Evolutionary conservation across 2,113 vertebrate species (phyloP).

Genomic region (Chauna torquata): DNA sequence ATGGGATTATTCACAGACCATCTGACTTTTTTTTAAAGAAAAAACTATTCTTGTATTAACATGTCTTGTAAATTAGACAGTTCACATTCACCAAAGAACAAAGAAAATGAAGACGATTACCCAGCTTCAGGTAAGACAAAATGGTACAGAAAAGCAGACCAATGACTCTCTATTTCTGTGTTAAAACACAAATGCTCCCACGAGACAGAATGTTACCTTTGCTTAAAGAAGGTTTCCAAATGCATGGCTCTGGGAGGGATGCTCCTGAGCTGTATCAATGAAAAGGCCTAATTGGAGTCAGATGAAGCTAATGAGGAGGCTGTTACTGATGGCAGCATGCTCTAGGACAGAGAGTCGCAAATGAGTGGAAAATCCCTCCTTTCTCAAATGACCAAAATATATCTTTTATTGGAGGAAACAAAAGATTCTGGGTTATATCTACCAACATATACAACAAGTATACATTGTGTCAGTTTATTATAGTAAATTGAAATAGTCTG

Average conservation of each 20-base stretch:
- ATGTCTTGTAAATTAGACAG: not conserved
- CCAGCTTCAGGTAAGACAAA: constrained; percentile 9
- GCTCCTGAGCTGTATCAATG: not conserved
- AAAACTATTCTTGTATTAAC: not conserved
- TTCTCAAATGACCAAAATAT: not conserved
- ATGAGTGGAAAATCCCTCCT: not conserved
- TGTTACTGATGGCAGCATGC: not conserved
- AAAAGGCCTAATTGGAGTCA: not conserved
- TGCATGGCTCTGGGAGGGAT: not conserved
- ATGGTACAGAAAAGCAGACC: not conserved
- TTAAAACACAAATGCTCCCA: not conserved
- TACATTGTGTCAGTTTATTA: not conserved
- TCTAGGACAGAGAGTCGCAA: not conserved
- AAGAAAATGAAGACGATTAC: not conserved
- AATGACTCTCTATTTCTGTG: not conserved
- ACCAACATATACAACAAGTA: not conserved
- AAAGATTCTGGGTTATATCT: not conserved
- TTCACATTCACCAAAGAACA: not conserved
- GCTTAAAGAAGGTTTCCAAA: not conserved
- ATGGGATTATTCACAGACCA: constrained; percentile 16
- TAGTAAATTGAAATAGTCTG: not conserved
- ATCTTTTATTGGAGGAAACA: not conserved
- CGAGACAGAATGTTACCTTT: not conserved
- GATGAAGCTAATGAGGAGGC: not conserved
- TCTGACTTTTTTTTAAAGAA: constrained; percentile 17